phyloP scores from a whole-genome alignment of 2,113 vertebrate species.

The Cricetomys ansorgei region DNA sequence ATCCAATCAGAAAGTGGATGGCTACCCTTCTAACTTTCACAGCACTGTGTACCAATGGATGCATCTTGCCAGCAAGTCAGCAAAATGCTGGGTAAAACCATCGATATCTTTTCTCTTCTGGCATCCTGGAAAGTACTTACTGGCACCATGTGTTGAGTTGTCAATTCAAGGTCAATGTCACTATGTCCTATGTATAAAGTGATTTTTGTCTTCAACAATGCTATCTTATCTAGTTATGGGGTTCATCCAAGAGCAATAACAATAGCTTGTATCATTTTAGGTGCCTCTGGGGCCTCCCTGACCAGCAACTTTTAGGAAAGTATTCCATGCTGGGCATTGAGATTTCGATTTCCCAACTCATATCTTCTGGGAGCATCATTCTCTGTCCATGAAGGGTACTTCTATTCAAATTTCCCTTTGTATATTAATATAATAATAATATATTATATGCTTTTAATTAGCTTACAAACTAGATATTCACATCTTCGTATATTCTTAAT shows the following conservation, averaged over 20 bases:
- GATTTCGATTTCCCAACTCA: background rate
- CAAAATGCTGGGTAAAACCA: background rate
- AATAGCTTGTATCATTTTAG: background rate
- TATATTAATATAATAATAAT: too few species aligned
- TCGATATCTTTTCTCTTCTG: too few species aligned
- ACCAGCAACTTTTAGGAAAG: background rate
- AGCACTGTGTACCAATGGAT: background rate
- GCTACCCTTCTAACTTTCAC: background rate
- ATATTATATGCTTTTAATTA: background rate
- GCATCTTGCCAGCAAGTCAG: background rate
- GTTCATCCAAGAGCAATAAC: background rate
- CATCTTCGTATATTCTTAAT: background rate
- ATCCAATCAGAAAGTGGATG: background rate
- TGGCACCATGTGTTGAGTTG: background rate
- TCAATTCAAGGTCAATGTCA: background rate
- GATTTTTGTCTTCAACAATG: background rate
- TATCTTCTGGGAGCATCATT: background rate
- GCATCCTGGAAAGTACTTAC: background rate
- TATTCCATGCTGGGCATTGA: background rate
- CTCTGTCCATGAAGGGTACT: background rate
- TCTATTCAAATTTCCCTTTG: background rate
- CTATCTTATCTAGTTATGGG: background rate
- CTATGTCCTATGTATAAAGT: background rate
- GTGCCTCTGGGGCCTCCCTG: background rate
- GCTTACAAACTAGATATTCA: background rate